Conservation (phyloP, 1,140 invertebrate genomes). For the Oryctes rhinoceros region DNA sequence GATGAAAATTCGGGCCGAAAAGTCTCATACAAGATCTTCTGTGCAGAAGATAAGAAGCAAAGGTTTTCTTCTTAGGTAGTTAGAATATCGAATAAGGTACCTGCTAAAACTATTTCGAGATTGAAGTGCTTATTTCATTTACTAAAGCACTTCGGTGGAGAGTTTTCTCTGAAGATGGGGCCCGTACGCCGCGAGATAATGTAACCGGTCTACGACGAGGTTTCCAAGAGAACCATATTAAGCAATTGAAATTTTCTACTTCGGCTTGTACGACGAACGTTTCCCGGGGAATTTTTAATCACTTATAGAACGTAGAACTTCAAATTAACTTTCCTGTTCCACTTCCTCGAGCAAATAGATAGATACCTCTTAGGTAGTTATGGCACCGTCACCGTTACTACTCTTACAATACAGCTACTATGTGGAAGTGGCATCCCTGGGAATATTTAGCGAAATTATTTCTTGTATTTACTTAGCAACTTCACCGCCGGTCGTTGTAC, state of each 20-base stretch:
- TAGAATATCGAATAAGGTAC: too few species aligned
- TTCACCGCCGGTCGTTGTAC: not conserved
- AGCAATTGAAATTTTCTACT: not conserved
- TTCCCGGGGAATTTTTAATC: not conserved
- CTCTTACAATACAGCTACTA: too few species aligned
- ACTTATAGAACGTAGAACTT: slow-evolving; percentile 10
- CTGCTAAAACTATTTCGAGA: not conserved
- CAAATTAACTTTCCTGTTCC: slow-evolving; percentile 7
- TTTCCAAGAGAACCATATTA: not conserved
- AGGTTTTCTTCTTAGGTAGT: too few species aligned
- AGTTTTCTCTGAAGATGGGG: not conserved
- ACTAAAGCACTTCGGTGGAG: not conserved
- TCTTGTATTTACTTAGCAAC: slow-evolving; percentile 25
- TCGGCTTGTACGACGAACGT: not conserved
- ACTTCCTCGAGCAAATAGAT: not conserved
- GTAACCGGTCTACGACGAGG: not conserved
- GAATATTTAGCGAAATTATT: slow-evolving; percentile 18
- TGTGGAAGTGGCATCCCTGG: not conserved
- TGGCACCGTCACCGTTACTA: not conserved
- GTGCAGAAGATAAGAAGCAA: too few species aligned
- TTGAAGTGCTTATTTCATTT: slow-evolving; percentile 16
- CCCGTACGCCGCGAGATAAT: not conserved
- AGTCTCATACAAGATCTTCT: too few species aligned
- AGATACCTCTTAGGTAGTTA: not conserved
- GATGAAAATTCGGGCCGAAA: too few species aligned